phyloP scores from a whole-genome alignment of 2,888 invertebrate species.

The Acrobasis suavella region DNA sequence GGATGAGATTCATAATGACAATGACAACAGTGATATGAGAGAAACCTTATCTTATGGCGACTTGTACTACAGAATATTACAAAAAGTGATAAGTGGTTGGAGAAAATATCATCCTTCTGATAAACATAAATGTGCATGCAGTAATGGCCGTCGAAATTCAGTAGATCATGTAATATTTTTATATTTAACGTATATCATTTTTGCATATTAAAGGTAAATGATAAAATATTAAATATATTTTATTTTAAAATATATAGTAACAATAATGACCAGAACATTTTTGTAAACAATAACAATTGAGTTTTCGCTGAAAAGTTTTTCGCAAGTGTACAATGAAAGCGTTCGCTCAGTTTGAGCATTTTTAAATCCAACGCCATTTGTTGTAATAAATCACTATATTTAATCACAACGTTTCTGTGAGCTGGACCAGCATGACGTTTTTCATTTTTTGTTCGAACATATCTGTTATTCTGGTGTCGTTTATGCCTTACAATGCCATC shows the following conservation, averaged over 20 bases:
- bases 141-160: conserved; percentile 33
- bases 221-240: not conserved
- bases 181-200: conserved; percentile 6
- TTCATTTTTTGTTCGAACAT: not conserved
- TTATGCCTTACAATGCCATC: conserved; percentile 11
- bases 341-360: conserved; percentile 42
- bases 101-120: conserved; percentile 31
- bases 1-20: conserved; percentile 28
- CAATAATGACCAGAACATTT: not conserved
- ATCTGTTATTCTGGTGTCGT: not conserved
- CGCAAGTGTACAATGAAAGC: conserved; percentile 42
- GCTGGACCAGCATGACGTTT: not conserved
- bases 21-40: conserved; percentile 10
- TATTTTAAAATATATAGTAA: conserved; percentile 11
- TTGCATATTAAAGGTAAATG: conserved; percentile 1
- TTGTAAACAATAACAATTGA: not conserved
- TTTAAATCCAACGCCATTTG: conserved; percentile 44
- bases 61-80: conserved; percentile 45
- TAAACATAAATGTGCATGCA: conserved; percentile 28
- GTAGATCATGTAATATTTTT: conserved; percentile 20
- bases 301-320: conserved; percentile 27
- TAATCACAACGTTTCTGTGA: conserved; percentile 8
- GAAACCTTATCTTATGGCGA: conserved; percentile 42
- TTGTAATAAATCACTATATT: conserved; percentile 38
- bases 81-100: conserved; percentile 42